Conservation (phyloP, 2,113 vertebrate species). For the Meleagris gallopavo region DNA sequence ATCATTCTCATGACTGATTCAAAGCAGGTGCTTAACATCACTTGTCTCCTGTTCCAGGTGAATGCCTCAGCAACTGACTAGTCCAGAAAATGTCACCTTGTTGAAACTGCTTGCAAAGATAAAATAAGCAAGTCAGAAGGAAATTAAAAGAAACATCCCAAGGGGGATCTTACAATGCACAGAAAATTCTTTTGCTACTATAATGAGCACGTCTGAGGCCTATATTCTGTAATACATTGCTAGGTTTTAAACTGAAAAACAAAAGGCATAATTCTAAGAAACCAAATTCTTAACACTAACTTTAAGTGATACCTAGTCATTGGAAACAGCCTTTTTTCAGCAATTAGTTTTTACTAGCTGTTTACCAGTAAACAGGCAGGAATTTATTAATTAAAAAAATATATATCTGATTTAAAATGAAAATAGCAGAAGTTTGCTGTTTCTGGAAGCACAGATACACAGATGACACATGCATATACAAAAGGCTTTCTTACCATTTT, state of each 20-base stretch:
- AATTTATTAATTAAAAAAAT: not conserved
- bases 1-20: not conserved
- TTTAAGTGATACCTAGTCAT: not conserved
- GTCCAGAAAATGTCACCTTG: not conserved
- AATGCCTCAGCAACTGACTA: not conserved
- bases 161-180: not conserved
- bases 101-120: conserved; percentile 6
- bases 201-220: not conserved
- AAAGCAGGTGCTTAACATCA: conserved; percentile 4
- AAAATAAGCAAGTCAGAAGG: conserved; percentile 9
- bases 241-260: not conserved
- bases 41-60: not conserved
- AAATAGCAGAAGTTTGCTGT: not conserved
- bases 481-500: not conserved
- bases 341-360: not conserved
- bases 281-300: not conserved
- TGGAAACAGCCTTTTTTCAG: not conserved
- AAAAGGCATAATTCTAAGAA: not conserved
- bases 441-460: not conserved
- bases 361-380: not conserved
- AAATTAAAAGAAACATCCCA: not conserved
- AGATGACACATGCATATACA: not conserved
- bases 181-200: not conserved
- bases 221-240: not conserved
- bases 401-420: not conserved